A percentile compares a stretch with the other conserved stretches of the same genome.
These are phyloP conservation scores for Octodonta nipae DNA, from an alignment of 2,888 invertebrate genomes.

Conservation along the genomic window DNA sequence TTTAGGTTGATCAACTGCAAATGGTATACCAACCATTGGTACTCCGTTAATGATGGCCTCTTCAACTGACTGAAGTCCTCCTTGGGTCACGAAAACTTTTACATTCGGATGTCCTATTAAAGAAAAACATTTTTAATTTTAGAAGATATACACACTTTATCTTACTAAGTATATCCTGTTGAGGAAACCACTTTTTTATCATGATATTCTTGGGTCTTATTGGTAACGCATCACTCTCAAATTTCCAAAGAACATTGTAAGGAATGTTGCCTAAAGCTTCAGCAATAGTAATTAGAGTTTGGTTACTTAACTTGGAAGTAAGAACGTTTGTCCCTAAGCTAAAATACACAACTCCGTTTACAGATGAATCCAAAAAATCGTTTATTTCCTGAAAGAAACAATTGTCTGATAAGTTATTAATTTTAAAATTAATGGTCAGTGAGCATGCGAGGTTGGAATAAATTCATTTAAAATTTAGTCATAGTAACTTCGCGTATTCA, in stretches of 20 bases:
- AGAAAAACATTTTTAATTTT: too few species aligned
- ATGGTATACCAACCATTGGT: conserved; percentile 24
- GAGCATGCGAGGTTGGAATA: too few species aligned
- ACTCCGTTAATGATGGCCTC: conserved; percentile 22
- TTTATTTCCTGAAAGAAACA: conserved; percentile 30
- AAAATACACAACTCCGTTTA: conserved; percentile 31
- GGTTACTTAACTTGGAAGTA: conserved; percentile 27
- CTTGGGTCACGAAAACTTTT: conserved; percentile 23
- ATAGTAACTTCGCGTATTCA: too few species aligned
- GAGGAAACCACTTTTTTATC: conserved; percentile 36
- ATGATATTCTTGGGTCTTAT: conserved; percentile 31
- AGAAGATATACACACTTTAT: too few species aligned
- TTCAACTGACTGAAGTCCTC: conserved; percentile 25
- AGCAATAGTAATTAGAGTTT: conserved; percentile 25
- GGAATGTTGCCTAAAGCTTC: conserved; percentile 31
- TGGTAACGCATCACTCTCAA: conserved; percentile 26
- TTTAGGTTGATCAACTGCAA: conserved; percentile 23
- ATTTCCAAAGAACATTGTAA: conserved; percentile 36
- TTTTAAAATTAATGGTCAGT: too few species aligned
- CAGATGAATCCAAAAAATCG: conserved; percentile 26
- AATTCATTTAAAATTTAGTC: too few species aligned
- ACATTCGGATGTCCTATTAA: conserved; percentile 23
- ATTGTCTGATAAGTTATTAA: too few species aligned
- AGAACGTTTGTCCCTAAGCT: conserved; percentile 35
- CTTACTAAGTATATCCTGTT: conserved; percentile 36